Evolutionary conservation across 2,888 invertebrate genomes (phyloP).

Genomic region (Polia nebulosa): DNA sequence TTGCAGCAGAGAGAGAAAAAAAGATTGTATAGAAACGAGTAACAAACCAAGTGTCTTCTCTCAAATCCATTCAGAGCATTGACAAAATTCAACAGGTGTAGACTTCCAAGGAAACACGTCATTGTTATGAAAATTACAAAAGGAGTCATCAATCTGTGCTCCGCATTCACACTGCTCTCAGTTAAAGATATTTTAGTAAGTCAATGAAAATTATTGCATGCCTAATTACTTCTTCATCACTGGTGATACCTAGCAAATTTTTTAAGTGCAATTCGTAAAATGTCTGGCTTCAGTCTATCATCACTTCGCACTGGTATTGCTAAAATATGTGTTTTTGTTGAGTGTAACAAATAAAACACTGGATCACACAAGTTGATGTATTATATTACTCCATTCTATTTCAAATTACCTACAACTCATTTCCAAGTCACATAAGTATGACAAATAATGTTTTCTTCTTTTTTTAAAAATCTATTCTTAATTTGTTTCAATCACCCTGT

Average conservation of each 20-base stretch:
- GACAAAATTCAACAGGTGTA: conserved; percentile 50
- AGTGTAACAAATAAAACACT: too few species aligned
- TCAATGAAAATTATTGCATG: conserved; percentile 27
- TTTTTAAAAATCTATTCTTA: too few species aligned
- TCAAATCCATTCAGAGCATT: conserved; percentile 27
- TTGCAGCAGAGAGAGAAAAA: too few species aligned
- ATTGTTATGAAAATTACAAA: conserved; percentile 68
- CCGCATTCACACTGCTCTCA: conserved; percentile 16
- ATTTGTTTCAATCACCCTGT: too few species aligned
- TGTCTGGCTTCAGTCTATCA: conserved; percentile 9
- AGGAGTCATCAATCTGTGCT: conserved; percentile 40
- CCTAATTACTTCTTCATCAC: conserved; percentile 20
- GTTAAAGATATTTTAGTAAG: conserved; percentile 33
- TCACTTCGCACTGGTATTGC: too few species aligned
- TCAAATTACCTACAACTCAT: too few species aligned
- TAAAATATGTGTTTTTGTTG: too few species aligned
- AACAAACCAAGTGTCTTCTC: conserved; percentile 7
- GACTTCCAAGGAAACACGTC: conserved; percentile 62
- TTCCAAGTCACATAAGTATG: too few species aligned
- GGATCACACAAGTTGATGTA: too few species aligned
- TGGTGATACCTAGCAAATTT: conserved; percentile 14
- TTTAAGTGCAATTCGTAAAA: not conserved
- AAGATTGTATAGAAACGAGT: too few species aligned
- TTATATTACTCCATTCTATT: too few species aligned
- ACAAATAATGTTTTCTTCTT: too few species aligned